These are phyloP conservation scores for Distichodus sexfasciatus DNA, from an alignment of 2,797 vertebrate genomes.

Conservation along the genomic window DNA sequence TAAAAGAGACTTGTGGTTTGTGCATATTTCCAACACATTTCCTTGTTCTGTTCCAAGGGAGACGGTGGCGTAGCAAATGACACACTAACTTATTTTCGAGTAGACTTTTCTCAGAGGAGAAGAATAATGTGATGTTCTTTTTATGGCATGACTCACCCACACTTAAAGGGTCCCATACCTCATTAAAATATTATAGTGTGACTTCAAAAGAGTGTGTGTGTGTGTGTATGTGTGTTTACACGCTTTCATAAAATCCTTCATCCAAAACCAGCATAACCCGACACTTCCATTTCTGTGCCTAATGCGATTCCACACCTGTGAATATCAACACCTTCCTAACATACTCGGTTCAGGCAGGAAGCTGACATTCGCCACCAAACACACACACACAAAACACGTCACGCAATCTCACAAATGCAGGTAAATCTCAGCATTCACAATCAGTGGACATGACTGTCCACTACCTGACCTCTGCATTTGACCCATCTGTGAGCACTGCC, in stretches of 20 bases:
- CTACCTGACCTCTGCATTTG: too few species aligned
- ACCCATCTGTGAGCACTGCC: too few species aligned
- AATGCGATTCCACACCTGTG: background rate
- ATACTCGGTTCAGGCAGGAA: background rate
- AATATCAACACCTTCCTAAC: background rate
- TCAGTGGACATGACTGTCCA: too few species aligned
- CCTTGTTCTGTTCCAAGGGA: background rate
- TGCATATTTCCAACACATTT: too few species aligned
- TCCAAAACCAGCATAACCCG: background rate
- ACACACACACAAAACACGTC: too few species aligned
- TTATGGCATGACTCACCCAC: slow-evolving; percentile 2
- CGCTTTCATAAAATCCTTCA: background rate
- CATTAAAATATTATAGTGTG: background rate
- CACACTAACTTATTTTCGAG: background rate
- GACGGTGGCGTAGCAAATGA: background rate
- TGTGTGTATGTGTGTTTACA: background rate
- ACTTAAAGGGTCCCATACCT: background rate
- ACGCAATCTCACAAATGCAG: too few species aligned
- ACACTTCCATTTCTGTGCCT: background rate
- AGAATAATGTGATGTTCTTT: slow-evolving; percentile 7
- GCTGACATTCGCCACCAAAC: background rate
- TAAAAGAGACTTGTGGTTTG: too few species aligned
- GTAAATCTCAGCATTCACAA: too few species aligned
- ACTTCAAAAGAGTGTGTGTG: background rate
- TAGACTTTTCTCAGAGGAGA: background rate